Percentiles rank a stretch among this genome's conserved stretches.
phyloP scores from a whole-genome alignment of 2,797 vertebrate species.

The Lindbergichthys nudifrons region DNA sequence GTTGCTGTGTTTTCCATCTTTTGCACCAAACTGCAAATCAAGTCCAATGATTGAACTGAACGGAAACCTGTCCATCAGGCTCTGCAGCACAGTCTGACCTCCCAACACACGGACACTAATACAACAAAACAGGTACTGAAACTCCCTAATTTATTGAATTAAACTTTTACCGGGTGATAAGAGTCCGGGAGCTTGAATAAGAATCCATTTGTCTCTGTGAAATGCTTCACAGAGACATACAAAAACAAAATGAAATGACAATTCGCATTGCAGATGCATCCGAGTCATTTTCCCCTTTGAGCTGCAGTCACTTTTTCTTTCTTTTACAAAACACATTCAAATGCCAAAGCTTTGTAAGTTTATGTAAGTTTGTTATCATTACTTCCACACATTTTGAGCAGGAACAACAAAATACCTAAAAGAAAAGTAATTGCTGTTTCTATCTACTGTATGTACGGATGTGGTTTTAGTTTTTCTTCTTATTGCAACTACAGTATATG shows the following conservation, averaged over 20 bases:
- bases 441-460: neutral
- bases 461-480: conserved; percentile 26
- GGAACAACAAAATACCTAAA: conserved; percentile 26
- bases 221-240: conserved; percentile 38
- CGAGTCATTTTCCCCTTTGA: conserved; percentile 6
- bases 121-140: neutral
- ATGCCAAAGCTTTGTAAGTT: conserved; percentile 35
- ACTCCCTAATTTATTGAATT: conserved; percentile 7
- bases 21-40: too few species aligned
- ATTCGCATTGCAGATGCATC: conserved; percentile 27
- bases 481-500: neutral
- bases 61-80: conserved; percentile 27
- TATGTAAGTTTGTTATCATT: conserved; percentile 31
- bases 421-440: conserved; percentile 34
- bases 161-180: neutral
- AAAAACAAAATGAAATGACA: conserved; percentile 31
- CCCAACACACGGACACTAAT: neutral
- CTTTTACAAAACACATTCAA: conserved; percentile 35
- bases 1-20: too few species aligned
- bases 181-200: conserved; percentile 7
- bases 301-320: conserved; percentile 28
- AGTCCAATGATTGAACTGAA: too few species aligned
- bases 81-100: conserved; percentile 21
- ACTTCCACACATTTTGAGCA: conserved; percentile 16
- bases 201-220: conserved; percentile 38